Conservation (phyloP, 2,888 invertebrate genomes). For the Philonicus albiceps region DNA sequence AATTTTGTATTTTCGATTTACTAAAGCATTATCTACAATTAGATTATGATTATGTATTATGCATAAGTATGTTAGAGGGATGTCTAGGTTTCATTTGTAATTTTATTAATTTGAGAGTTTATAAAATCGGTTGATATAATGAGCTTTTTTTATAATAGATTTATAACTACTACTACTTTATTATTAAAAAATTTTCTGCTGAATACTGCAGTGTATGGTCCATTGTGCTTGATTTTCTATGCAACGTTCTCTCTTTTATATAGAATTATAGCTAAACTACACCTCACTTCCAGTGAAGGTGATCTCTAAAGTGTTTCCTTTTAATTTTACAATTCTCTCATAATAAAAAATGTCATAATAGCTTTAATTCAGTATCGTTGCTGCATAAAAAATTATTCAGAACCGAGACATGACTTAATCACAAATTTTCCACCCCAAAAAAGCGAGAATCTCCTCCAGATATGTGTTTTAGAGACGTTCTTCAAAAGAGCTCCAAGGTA, state of each 20-base stretch:
- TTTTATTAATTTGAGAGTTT: no score
- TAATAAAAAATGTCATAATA: neutral
- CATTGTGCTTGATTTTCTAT: neutral
- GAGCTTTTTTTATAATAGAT: no score
- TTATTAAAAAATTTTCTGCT: neutral
- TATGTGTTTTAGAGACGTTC: neutral
- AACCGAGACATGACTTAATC: neutral
- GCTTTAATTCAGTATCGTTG: neutral
- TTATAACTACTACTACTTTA: no score
- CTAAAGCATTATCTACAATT: no score
- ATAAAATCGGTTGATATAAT: no score
- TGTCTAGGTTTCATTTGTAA: no score
- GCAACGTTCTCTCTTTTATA: neutral
- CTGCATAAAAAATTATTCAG: neutral
- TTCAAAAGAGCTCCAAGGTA: neutral
- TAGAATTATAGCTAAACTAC: neutral
- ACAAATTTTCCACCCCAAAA: neutral
- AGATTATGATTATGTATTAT: no score
- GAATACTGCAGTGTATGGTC: neutral
- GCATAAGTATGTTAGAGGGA: no score
- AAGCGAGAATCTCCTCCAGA: neutral
- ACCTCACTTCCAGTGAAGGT: neutral
- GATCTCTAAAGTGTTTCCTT: neutral
- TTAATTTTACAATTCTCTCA: neutral
- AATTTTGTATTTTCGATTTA: no score